Base-by-base conservation (phyloP, 2,797 vertebrate species). In the Australoheros facetus region DNA sequence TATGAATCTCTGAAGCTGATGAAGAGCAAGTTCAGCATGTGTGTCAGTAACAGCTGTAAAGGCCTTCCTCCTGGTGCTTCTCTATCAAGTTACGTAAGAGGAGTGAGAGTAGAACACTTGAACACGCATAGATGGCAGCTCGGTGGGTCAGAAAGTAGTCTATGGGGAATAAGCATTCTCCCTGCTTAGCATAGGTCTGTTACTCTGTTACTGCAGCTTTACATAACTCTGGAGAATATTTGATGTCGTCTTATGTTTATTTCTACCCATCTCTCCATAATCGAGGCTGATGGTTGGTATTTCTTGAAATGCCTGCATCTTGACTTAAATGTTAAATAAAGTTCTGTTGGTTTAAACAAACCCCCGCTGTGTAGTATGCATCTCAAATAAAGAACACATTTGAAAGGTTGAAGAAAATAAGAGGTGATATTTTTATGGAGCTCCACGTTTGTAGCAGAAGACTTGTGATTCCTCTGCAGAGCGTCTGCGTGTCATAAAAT, bases 71-170 rank as follows among this genome's bases (percentile, higher is more conserved):
- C 70, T 69, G 78, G 80, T 60, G 56, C 77, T 58, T 79, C 51
- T 86, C 70, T 48, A 54, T 79, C 23, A n/a, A 10, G 69, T 93
- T 91, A 90, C 85, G 80, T 90, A 92, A 93, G 73, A 37, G 48
- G 39, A 79, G 69, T 53, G 73, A 85, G 42, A 82, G 78, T 53
- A 54, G n/a, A 16, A 19, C n/a, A 26, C 74, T 69, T 16, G 4
- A 39, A 66, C 42, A 42, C 71, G 58, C 72, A 76, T 39, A 4
- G 39, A 21, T 45, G 45, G 23, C 62, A 0, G 42, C 39, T 64
- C 21, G 26, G 39, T 26, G 2, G 1, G 28, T 69, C 42, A 51
- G 42, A 69, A 30, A 19, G 42, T 30, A 30, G 26, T 51, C 42
- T 26, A 30, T 69, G 8, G 42, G 48, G 42, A 51, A 30, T 30